Evolutionary conservation across 2,113 vertebrate species (phyloP).

Genomic region (Hymenochirus boettgeri): DNA sequence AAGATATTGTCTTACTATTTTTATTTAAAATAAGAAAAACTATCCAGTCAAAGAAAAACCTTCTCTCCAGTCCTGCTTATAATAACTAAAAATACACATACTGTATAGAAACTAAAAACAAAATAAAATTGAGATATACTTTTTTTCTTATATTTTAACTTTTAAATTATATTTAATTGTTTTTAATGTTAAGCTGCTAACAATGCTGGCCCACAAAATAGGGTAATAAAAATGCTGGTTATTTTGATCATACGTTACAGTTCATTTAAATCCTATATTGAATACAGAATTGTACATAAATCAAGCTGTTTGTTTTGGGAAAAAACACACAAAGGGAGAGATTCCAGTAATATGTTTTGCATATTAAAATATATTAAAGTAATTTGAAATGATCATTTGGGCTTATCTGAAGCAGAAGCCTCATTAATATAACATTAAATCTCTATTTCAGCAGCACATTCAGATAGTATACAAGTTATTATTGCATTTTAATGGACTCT

Average conservation of each 20-base stretch:
- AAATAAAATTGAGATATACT: too few species aligned
- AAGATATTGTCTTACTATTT: too few species aligned
- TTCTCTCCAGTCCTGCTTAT: too few species aligned
- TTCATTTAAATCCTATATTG: constrained; percentile 15
- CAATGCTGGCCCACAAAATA: too few species aligned
- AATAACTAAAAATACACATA: too few species aligned
- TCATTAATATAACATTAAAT: constrained; percentile 34
- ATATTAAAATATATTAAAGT: constrained; percentile 40
- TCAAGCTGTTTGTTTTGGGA: constrained; percentile 35
- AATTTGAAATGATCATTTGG: constrained; percentile 33
- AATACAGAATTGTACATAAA: constrained; percentile 26
- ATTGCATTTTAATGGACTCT: constrained; percentile 30
- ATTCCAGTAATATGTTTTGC: constrained; percentile 14
- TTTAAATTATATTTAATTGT: too few species aligned
- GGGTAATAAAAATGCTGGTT: constrained; percentile 15
- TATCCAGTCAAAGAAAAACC: too few species aligned
- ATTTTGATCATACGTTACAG: constrained; percentile 12
- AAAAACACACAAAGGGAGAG: constrained; percentile 16
- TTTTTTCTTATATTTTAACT: too few species aligned
- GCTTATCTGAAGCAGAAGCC: constrained; percentile 16
- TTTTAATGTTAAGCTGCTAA: neutral
- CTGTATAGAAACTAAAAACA: too few species aligned
- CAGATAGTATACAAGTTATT: too few species aligned
- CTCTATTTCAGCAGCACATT: constrained; percentile 16
- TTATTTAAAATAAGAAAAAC: too few species aligned